Conservation (phyloP, 2,797 vertebrate genomes). For the Alouatta caraya region DNA sequence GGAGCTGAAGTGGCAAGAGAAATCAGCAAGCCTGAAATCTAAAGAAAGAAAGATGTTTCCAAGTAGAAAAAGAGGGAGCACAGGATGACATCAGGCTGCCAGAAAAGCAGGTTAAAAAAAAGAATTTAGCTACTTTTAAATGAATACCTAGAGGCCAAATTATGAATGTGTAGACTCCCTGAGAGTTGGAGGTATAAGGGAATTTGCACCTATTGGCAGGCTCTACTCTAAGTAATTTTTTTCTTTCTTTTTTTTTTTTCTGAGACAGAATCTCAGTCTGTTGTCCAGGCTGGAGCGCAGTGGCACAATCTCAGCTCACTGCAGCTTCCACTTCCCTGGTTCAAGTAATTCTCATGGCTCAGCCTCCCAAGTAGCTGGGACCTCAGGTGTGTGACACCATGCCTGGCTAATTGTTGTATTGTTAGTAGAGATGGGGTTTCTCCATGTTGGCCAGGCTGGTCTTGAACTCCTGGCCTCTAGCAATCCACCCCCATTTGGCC, state of each 20-base stretch:
- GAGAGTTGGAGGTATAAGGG: neutral
- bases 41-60: neutral
- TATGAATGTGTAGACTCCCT: neutral
- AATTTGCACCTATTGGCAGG: fast-evolving
- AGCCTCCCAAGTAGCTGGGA: neutral
- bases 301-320: too few species aligned
- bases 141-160: fast-evolving
- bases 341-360: neutral
- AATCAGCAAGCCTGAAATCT: neutral
- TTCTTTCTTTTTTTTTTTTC: neutral
- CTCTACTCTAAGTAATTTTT: neutral
- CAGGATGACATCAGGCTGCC: too few species aligned
- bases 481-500: neutral
- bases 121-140: neutral
- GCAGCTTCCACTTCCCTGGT: neutral
- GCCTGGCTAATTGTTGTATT: neutral
- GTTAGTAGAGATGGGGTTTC: neutral
- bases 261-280: neutral
- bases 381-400: neutral
- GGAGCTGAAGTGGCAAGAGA: neutral
- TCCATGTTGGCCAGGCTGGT: neutral
- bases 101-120: too few species aligned
- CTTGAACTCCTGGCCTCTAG: neutral
- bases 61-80: neutral
- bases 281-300: neutral